phyloP scores from a whole-genome alignment of 2,888 invertebrate species.

The Balanococcus diminutus region DNA sequence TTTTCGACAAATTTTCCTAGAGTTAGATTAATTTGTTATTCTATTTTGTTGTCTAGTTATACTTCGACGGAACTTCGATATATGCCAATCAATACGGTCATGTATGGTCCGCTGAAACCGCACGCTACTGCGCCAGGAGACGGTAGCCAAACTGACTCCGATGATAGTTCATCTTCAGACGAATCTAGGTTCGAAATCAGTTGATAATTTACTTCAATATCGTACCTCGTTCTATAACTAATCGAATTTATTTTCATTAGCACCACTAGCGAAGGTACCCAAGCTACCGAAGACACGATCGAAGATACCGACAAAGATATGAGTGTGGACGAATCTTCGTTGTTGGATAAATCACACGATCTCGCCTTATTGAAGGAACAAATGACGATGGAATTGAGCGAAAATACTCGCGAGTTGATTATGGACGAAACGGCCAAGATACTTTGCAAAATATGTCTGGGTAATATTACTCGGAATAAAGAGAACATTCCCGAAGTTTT shows the following conservation, averaged over 20 bases:
- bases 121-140: neutral
- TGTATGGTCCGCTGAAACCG: slow-evolving; percentile 69
- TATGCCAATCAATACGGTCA: slow-evolving; percentile 89
- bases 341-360: slow-evolving; percentile 37
- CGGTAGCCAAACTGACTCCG: slow-evolving; percentile 64
- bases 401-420: slow-evolving; percentile 54
- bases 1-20: too few species aligned
- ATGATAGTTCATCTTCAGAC: slow-evolving; percentile 63
- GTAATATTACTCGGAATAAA: slow-evolving; percentile 63
- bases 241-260: slow-evolving; percentile 34
- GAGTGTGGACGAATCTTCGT: slow-evolving; percentile 45
- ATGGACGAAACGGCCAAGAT: slow-evolving; percentile 42
- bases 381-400: slow-evolving; percentile 41
- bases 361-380: neutral
- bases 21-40: slow-evolving; percentile 39
- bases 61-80: slow-evolving; percentile 85
- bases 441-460: slow-evolving; percentile 64
- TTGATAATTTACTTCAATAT: neutral
- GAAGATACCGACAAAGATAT: slow-evolving; percentile 51
- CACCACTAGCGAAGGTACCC: slow-evolving; percentile 51
- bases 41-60: slow-evolving; percentile 65
- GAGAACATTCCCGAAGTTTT: slow-evolving; percentile 65
- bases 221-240: neutral
- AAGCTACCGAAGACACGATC: slow-evolving; percentile 48
- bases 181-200: slow-evolving; percentile 64